A percentile compares a stretch with the other conserved stretches of the same genome.
phyloP scores from a whole-genome alignment of 1,140 invertebrate species.

The Nasonia longicornis region DNA sequence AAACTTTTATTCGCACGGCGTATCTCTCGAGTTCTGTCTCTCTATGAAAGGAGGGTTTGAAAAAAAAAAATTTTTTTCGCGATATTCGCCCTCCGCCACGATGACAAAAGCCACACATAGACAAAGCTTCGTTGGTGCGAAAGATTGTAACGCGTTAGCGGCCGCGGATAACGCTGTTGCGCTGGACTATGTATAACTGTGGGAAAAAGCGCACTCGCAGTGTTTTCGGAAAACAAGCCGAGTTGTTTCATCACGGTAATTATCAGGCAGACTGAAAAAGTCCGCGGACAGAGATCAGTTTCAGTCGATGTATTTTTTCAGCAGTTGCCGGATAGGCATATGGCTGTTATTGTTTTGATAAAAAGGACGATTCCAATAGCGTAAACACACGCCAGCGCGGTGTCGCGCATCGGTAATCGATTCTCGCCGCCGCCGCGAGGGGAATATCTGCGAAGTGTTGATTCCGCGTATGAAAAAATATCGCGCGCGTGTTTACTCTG shows the following conservation, averaged over 20 bases:
- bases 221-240: not conserved
- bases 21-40: too few species aligned
- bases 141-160: too few species aligned
- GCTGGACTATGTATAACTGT: too few species aligned
- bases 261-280: not conserved
- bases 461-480: not conserved
- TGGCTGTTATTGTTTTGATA: not conserved
- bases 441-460: not conserved
- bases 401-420: conserved; percentile 7
- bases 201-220: too few species aligned
- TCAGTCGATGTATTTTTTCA: not conserved
- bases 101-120: too few species aligned
- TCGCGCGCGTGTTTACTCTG: not conserved
- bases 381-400: not conserved
- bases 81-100: too few species aligned
- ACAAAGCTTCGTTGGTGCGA: too few species aligned
- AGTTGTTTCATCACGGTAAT: not conserved
- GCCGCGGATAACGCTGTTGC: too few species aligned
- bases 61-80: too few species aligned
- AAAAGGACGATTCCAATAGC: not conserved
- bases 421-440: not conserved
- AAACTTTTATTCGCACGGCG: too few species aligned
- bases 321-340: not conserved
- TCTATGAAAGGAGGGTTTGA: too few species aligned
- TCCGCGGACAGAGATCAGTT: not conserved